phyloP scores from a whole-genome alignment of 2,888 invertebrate species.

The Hesperia comma region DNA sequence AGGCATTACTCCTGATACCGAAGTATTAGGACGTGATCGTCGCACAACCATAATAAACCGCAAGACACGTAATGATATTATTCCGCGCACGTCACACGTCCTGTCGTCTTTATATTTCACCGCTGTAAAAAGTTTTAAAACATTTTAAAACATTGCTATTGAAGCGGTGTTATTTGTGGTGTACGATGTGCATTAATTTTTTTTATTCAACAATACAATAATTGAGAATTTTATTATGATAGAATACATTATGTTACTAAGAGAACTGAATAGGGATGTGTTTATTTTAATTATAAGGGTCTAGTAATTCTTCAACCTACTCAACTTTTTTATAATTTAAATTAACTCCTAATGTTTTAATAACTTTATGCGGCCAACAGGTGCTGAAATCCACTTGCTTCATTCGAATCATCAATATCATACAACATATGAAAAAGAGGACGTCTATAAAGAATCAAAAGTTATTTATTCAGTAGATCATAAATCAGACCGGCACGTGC shows the following conservation, averaged over 20 bases:
- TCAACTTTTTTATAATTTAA: too few species aligned
- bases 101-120: not conserved
- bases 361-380: too few species aligned
- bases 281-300: too few species aligned
- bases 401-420: constrained; percentile 20
- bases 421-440: constrained; percentile 34
- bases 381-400: not conserved
- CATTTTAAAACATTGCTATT: too few species aligned
- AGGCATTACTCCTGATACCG: not conserved
- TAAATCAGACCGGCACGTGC: constrained; percentile 79
- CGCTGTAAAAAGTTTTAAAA: not conserved
- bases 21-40: not conserved
- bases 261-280: too few species aligned
- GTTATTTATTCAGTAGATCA: constrained; percentile 73
- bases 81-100: not conserved
- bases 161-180: too few species aligned
- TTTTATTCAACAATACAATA: too few species aligned
- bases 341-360: too few species aligned
- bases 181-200: too few species aligned
- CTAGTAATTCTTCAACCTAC: too few species aligned
- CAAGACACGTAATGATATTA: not conserved
- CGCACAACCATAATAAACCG: not conserved
- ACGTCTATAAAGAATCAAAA: constrained; percentile 56
- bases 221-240: too few species aligned
- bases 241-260: too few species aligned